Evolutionary conservation across 2,113 vertebrate genomes (phyloP), one percentile per base, ranked within the genome.

Genomic region (Coryphaenoides rupestris): DNA sequence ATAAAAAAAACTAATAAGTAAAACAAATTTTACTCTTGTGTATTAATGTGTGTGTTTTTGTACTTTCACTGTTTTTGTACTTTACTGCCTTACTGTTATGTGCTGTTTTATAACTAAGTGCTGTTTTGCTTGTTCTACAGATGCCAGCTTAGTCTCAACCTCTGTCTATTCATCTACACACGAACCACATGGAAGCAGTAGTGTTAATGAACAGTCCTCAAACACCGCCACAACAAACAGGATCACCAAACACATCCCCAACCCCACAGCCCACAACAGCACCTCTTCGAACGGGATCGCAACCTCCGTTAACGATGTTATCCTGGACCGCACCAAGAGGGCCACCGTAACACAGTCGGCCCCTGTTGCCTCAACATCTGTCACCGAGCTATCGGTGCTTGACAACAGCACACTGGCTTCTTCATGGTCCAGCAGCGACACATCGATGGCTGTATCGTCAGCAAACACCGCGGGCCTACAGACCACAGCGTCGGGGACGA

Each of bases 51-150:
- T 54, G 19, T 55, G n/a, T 55, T 55, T 13, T 1, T 21, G 50
- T 52, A n/a, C 19, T 19, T 4, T 1, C 52, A 54, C 15, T 12
- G 14, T 12, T 55, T 13, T 21, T 22, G 21, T 12, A 40, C 33
- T 19, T 2, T 19, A 55, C 9, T 15, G 2, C 53, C 21, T 7
- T 55, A 12, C 53, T 14, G 12, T 19, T 26, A n/a, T n/a, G n/a
- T n/a, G n/a, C n/a, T n/a, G n/a, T n/a, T n/a, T n/a, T n/a, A 13
- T 28, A 28, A 19, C 26, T 17, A 26, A 15, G 2, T 17, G n/a
- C n/a, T 33, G 19, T 63, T 55, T 13, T 64, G 17, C 3, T 69
- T 62, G 24, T 66, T 33, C 15, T 52, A 49, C 72, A 89, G 89
- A 70, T 9, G 21, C 72, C 12, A 75, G 77, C 7, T 46, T 46